These are phyloP conservation scores for Dendronephthya gigantea DNA, from an alignment of 64 coral and sea anemone genomes.

Conservation along the genomic window DNA sequence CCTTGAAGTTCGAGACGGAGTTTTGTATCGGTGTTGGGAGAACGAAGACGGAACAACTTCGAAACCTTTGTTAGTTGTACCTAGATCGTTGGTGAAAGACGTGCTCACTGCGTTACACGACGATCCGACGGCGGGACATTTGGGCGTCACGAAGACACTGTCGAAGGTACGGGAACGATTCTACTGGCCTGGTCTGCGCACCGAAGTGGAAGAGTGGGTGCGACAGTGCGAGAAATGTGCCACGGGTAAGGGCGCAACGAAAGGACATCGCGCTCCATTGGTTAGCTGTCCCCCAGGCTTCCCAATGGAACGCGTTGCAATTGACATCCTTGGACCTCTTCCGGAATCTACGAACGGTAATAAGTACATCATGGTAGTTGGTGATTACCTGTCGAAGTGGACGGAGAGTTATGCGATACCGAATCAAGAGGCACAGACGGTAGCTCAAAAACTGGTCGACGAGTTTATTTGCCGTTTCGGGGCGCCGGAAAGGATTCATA, in stretches of 20 bases:
- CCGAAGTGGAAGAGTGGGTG: background rate
- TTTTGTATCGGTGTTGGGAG: background rate
- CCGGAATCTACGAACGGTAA: background rate
- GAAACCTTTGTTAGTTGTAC: too few species aligned
- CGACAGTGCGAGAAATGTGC: background rate
- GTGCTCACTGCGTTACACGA: background rate
- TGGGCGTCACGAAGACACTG: background rate
- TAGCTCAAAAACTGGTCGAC: background rate
- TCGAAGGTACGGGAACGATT: background rate
- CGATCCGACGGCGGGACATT: background rate
- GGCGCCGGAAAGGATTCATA: background rate
- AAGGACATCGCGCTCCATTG: background rate
- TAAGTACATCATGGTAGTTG: background rate
- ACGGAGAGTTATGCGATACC: background rate
- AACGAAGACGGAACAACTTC: background rate
- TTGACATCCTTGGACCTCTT: background rate
- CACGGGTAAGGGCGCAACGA: background rate
- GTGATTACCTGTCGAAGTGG: background rate
- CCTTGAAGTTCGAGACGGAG: background rate
- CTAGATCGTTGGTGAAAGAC: background rate
- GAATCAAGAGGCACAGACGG: background rate
- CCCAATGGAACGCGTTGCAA: background rate
- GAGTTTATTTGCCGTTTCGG: background rate
- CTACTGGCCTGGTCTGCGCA: background rate
- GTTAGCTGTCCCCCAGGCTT: background rate